Percentiles rank a stretch among this genome's conserved stretches.
These are phyloP conservation scores for Rhyacophila brunnea DNA, from an alignment of 1,140 invertebrate species.

Conservation along the genomic window DNA sequence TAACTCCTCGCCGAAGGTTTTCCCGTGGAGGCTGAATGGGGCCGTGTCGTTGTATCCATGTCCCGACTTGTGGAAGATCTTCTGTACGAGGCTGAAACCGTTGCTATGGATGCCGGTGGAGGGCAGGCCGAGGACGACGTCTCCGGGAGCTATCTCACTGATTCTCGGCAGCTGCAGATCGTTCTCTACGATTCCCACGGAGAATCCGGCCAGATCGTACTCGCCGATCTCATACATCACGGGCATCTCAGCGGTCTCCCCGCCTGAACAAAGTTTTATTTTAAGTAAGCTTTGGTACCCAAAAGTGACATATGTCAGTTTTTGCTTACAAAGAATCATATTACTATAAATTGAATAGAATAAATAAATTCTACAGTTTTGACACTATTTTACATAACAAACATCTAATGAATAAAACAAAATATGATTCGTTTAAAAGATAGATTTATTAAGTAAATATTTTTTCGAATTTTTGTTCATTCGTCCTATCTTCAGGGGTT, in stretches of 20 bases:
- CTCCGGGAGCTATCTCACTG: constrained; percentile 64
- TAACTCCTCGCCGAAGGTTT: constrained; percentile 74
- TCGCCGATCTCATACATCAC: constrained; percentile 77
- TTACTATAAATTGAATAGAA: too few species aligned
- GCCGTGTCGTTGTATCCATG: constrained; percentile 65
- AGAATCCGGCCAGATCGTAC: constrained; percentile 93
- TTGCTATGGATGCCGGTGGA: constrained; percentile 89
- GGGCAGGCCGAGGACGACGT: constrained; percentile 77
- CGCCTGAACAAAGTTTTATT: too few species aligned
- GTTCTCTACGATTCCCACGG: constrained; percentile 83
- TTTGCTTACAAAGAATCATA: too few species aligned
- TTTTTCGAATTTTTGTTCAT: too few species aligned
- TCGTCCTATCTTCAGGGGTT: too few species aligned
- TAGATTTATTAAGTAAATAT: too few species aligned
- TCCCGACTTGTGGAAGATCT: constrained; percentile 61
- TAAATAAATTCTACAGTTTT: too few species aligned
- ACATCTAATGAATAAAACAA: too few species aligned
- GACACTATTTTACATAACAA: too few species aligned
- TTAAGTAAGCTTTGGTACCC: too few species aligned
- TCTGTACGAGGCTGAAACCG: constrained; percentile 82
- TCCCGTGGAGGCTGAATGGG: constrained; percentile 65
- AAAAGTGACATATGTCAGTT: too few species aligned
- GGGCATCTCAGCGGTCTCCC: constrained; percentile 96
- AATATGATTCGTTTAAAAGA: too few species aligned
- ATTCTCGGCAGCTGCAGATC: constrained; percentile 65